Evolutionary conservation across 1,140 invertebrate species (phyloP).

Genomic region (Leguminivora glycinivorella): DNA sequence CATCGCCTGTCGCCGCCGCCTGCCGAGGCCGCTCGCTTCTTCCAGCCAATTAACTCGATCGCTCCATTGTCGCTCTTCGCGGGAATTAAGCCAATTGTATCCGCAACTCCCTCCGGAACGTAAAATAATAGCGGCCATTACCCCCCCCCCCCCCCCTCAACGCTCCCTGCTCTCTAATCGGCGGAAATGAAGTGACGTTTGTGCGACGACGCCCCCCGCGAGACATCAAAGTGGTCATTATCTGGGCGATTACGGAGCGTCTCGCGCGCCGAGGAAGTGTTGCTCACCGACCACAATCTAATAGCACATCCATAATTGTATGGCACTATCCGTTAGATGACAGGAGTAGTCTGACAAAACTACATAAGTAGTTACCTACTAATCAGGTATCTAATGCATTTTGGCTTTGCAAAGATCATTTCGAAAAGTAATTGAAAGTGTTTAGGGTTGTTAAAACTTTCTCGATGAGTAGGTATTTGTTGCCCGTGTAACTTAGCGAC

Average conservation of each 20-base stretch:
- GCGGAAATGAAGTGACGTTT: conserved; percentile 72
- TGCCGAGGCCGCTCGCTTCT: conserved; percentile 46
- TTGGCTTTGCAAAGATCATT: too few species aligned
- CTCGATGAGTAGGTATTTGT: too few species aligned
- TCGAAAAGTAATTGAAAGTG: too few species aligned
- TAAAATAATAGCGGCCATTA: conserved; percentile 74
- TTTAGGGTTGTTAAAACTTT: too few species aligned
- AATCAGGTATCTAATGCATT: too few species aligned
- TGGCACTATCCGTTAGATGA: too few species aligned
- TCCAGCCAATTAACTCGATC: conserved; percentile 31
- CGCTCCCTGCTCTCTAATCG: conserved; percentile 55
- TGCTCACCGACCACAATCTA: neutral
- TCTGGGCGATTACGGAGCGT: conserved; percentile 37
- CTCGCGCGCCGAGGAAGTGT: neutral
- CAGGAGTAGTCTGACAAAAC: too few species aligned
- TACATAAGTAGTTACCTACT: too few species aligned
- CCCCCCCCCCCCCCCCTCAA: conserved; percentile 15
- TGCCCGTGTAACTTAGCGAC: too few species aligned
- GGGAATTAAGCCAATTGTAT: conserved; percentile 72
- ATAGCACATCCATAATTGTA: too few species aligned
- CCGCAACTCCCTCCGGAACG: conserved; percentile 59
- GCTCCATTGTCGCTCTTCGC: conserved; percentile 55
- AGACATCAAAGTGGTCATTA: conserved; percentile 54
- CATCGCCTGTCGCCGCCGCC: conserved; percentile 10
- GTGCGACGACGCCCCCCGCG: conserved; percentile 46